These are phyloP conservation scores for Meles meles DNA, from an alignment of 2,113 vertebrate genomes.

Conservation along the genomic window DNA sequence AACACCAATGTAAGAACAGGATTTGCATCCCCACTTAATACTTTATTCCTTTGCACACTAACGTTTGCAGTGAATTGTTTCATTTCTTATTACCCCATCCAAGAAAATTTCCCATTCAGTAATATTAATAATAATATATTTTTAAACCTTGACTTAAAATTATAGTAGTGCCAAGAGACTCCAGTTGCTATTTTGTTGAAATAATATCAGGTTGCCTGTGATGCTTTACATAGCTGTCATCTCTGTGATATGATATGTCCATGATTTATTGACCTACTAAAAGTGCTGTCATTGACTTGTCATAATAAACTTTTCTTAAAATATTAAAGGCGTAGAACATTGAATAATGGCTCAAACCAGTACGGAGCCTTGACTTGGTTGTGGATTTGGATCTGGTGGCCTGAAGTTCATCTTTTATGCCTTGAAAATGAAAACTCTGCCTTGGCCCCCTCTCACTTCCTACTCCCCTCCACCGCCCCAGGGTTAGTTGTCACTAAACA, in stretches of 20 bases:
- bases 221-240: constrained; percentile 83
- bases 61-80: constrained; percentile 14
- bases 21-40: not conserved
- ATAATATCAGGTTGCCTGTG: constrained; percentile 81
- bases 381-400: constrained; percentile 74
- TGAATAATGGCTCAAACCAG: constrained; percentile 60
- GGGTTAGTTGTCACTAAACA: constrained; percentile 80
- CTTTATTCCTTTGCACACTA: not conserved
- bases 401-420: constrained; percentile 73
- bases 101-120: constrained; percentile 69
- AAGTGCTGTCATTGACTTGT: constrained; percentile 85
- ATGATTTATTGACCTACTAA: constrained; percentile 88
- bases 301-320: constrained; percentile 85
- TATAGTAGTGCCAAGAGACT: constrained; percentile 72
- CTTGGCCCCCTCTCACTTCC: not conserved
- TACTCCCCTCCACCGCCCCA: not conserved
- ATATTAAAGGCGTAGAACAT: constrained; percentile 74
- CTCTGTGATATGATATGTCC: constrained; percentile 81
- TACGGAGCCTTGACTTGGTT: constrained; percentile 73
- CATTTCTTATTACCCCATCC: constrained; percentile 35
- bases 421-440: constrained; percentile 80
- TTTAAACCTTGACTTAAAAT: constrained; percentile 71
- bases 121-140: constrained; percentile 64
- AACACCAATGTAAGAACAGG: not conserved
- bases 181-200: constrained; percentile 79